phyloP scores from a whole-genome alignment of 2,797 vertebrate genomes.

The Platalea minor region DNA sequence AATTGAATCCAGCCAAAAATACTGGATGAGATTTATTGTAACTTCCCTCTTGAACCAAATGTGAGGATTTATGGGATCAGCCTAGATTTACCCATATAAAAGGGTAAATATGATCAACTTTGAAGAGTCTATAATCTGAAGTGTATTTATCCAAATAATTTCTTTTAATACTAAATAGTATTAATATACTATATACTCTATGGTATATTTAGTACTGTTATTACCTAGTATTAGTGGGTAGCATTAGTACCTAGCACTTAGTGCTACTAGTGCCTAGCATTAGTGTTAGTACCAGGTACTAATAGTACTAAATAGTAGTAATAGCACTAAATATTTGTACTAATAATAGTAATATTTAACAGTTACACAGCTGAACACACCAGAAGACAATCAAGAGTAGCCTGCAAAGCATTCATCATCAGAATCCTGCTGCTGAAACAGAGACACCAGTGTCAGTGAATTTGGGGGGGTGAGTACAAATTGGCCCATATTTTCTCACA shows the following conservation, averaged over 20 bases:
- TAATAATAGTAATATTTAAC: not conserved
- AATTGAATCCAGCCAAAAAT: not conserved
- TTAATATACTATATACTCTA: not conserved
- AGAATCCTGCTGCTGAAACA: not conserved
- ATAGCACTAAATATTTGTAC: not conserved
- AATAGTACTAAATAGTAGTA: not conserved
- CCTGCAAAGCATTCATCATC: not conserved
- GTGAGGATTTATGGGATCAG: not conserved
- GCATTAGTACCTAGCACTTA: not conserved
- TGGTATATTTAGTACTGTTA: not conserved
- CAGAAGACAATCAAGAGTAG: not conserved
- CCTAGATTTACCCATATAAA: not conserved
- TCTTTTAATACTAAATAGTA: not conserved
- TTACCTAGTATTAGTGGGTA: not conserved
- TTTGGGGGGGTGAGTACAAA: not conserved
- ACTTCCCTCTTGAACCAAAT: not conserved
- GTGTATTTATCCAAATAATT: not conserved
- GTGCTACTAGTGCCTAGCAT: not conserved
- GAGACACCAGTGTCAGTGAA: not conserved
- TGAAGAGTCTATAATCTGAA: not conserved
- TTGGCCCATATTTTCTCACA: not conserved
- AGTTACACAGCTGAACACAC: not conserved
- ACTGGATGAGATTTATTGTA: not conserved
- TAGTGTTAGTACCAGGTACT: not conserved
- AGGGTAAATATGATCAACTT: not conserved